Conservation (phyloP, 1,140 invertebrate species). For the Nomia melanderi region DNA sequence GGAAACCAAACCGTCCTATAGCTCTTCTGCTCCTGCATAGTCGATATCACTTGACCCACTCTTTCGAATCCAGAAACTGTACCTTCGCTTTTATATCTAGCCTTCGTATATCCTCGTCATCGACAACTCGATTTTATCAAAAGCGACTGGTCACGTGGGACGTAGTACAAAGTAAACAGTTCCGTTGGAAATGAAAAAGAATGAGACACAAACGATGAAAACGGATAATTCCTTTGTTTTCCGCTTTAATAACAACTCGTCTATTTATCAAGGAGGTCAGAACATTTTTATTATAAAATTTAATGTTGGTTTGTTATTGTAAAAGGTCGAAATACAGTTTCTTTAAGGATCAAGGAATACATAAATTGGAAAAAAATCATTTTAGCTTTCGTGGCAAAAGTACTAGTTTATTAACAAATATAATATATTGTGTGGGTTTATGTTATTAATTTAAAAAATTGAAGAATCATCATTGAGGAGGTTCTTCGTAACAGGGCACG, state of each 20-base stretch:
- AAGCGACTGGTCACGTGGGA: neutral
- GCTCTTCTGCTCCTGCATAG: conserved; percentile 31
- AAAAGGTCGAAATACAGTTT: no score
- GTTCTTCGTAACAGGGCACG: conserved; percentile 44
- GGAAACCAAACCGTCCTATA: conserved; percentile 19
- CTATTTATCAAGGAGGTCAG: no score
- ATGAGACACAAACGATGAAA: neutral
- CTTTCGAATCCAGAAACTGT: conserved; percentile 54
- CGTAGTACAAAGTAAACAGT: neutral
- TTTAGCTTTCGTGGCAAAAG: no score
- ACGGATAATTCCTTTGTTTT: neutral
- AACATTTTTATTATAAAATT: no score
- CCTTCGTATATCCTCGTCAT: conserved; percentile 1
- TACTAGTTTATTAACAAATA: neutral
- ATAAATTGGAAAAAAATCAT: no score
- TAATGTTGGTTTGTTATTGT: no score
- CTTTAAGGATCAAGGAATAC: no score
- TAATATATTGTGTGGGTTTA: neutral
- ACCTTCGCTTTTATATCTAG: conserved; percentile 20
- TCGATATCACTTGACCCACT: conserved; percentile 73
- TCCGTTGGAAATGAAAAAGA: neutral
- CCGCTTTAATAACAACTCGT: no score
- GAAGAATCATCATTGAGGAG: neutral
- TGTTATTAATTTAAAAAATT: neutral
- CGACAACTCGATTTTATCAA: conserved; percentile 25